Percentiles rank a stretch among this genome's conserved stretches.
Conservation (phyloP, 1,140 invertebrate species). For the Marisa cornuarietis region DNA sequence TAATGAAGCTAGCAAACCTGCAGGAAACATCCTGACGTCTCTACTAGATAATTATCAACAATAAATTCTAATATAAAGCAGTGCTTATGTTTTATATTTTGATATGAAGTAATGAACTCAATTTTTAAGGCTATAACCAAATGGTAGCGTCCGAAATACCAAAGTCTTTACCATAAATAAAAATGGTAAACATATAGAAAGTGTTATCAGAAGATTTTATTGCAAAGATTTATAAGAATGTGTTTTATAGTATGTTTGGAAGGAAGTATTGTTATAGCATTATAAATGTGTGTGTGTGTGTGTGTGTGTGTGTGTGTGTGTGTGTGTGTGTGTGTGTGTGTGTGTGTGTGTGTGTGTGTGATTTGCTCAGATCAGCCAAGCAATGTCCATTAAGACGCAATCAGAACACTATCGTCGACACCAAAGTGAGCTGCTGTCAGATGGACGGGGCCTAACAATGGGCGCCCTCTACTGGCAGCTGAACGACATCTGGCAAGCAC, state of each 20-base stretch:
- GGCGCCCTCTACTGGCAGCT: conserved; percentile 99
- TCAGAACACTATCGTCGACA: conserved; percentile 87
- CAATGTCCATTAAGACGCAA: conserved; percentile 84
- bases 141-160: too few relatives aligned
- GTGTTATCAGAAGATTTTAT: neutral
- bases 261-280: neutral
- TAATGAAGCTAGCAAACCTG: too few relatives aligned
- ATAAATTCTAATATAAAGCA: too few relatives aligned
- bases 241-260: too few relatives aligned
- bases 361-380: conserved; percentile 81
- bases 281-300: neutral
- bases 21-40: too few relatives aligned
- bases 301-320: too few relatives aligned
- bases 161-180: neutral
- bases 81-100: too few relatives aligned
- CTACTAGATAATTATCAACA: too few relatives aligned
- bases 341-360: too few relatives aligned
- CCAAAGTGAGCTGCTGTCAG: conserved; percentile 62
- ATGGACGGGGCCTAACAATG: conserved; percentile 74
- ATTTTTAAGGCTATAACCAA: too few relatives aligned
- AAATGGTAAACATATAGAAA: neutral
- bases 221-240: neutral
- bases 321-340: neutral
- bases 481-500: conserved; percentile 98
- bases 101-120: too few relatives aligned